Evolutionary conservation across 2,888 invertebrate species (phyloP).

Genomic region (Stomorhina lunata): DNA sequence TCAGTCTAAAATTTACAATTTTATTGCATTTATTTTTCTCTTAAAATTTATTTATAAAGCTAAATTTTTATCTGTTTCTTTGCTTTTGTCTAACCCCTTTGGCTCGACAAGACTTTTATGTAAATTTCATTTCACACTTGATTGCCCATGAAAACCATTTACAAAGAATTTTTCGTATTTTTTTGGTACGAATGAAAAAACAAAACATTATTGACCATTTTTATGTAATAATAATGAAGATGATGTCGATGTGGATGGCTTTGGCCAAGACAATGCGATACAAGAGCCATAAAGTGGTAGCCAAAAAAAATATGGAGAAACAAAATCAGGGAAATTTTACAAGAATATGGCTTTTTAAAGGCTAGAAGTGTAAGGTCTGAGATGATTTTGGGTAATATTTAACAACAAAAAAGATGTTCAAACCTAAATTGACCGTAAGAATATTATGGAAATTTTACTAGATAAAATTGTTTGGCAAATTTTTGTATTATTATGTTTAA

Average conservation of each 20-base stretch:
- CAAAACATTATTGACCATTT: slow-evolving; percentile 54
- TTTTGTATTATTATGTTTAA: too few relatives aligned
- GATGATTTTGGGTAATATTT: background rate
- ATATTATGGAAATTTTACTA: slow-evolving; percentile 34
- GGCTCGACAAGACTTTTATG: slow-evolving; percentile 43
- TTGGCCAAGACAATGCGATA: background rate
- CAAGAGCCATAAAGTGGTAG: slow-evolving; percentile 15
- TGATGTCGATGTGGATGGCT: slow-evolving; percentile 5
- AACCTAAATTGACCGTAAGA: slow-evolving; percentile 56
- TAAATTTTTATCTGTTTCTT: background rate
- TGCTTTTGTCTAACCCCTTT: slow-evolving; percentile 4
- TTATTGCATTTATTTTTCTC: background rate
- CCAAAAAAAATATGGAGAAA: slow-evolving; percentile 4
- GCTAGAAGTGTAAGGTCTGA: background rate
- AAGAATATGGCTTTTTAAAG: background rate
- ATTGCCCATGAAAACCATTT: slow-evolving; percentile 36
- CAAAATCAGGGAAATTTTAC: background rate
- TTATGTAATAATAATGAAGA: slow-evolving; percentile 47
- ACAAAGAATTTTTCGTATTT: slow-evolving; percentile 14
- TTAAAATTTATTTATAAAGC: background rate
- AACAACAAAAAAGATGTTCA: slow-evolving; percentile 10
- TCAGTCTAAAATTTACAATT: background rate
- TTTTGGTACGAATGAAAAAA: background rate
- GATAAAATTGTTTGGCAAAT: too few relatives aligned
- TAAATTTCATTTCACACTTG: slow-evolving; percentile 56